Base-by-base conservation (phyloP, 2,888 invertebrate genomes). In the Choreutis nemorana region DNA sequence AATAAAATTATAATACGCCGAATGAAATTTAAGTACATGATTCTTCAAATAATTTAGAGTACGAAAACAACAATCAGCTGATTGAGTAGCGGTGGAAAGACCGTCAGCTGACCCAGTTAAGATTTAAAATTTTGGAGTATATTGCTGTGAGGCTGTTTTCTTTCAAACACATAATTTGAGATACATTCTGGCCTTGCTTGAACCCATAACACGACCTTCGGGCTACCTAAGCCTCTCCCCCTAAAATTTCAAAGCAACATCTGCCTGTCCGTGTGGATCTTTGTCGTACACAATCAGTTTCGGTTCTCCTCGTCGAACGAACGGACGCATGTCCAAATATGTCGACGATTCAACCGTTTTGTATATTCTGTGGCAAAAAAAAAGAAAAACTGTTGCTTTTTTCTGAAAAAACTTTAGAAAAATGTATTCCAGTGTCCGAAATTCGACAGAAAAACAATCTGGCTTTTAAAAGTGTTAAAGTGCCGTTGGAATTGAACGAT, bases 41-140 rank as follows among this genome's bases (percentile, higher is more conserved):
- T 23, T 23, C 8, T 23, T 23, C 18, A 30, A 24, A 24, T 12
- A 24, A 12, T 24, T 4, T 24, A 10, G 13, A 24, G 13, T 24
- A 24, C 24, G 24, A 24, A 24, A 24, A 24, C 24, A 24, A 24
- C 24, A 24, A 24, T 24, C 24, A 24, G 24, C 24, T 24, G 24
- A 10, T 11, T 24, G 24, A 13, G 4, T 24, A 24, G 24, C 24
- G 24, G 24, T 24, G 24, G 24, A 24, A 24, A 24, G 24, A 24
- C 11, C 24, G 24, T 24, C 24, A 24, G 24, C 24, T 24, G 11
- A 24, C 24, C 5, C 4, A 24, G 24, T 24, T 12, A 24, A 24
- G 24, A 24, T 24, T 12, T 13, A 24, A 13, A 24, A 12, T 24
- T 12, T 24, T 24, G 5, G 4, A 24, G 24, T 24, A n/a, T n/a